Evolutionary conservation across 2,888 invertebrate genomes (phyloP).

Genomic region (Erpobdella octoculata): DNA sequence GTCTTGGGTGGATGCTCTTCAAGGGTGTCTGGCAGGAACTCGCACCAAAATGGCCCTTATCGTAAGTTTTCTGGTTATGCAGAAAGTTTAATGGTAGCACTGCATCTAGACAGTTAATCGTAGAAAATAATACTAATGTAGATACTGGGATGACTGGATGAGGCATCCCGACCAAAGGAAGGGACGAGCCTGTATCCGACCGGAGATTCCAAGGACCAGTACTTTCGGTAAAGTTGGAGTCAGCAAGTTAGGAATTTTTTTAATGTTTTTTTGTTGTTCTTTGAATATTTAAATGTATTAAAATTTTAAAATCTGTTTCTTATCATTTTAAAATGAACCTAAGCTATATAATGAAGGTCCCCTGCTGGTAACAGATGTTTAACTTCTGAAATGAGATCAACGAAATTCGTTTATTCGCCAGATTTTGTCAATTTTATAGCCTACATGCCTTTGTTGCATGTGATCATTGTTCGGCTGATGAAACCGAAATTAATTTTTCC

Average conservation of each 20-base stretch:
- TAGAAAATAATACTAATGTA: conserved; percentile 46
- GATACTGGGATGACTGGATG: conserved; percentile 99
- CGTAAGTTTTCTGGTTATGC: conserved; percentile 65
- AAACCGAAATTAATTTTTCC: no score
- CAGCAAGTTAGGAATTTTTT: conserved; percentile 58
- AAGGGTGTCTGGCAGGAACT: conserved; percentile 76
- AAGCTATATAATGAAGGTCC: no score
- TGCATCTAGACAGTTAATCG: background rate
- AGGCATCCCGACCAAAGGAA: conserved; percentile 81
- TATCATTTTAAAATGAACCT: no score
- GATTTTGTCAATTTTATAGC: no score
- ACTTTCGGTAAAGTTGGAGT: conserved; percentile 89
- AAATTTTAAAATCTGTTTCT: no score
- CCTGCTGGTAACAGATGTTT: no score
- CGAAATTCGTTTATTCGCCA: no score
- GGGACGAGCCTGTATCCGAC: conserved; percentile 83
- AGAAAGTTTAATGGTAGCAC: background rate
- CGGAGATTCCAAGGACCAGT: conserved; percentile 87
- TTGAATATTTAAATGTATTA: no score
- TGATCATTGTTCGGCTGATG: no score
- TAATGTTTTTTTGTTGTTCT: background rate
- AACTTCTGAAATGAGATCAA: no score
- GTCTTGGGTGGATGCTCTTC: conserved; percentile 91
- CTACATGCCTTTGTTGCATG: no score
- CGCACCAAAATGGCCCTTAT: conserved; percentile 82